These are phyloP conservation scores for Drosophila leonis DNA, from an alignment of 2,888 invertebrate genomes.

Conservation along the genomic window DNA sequence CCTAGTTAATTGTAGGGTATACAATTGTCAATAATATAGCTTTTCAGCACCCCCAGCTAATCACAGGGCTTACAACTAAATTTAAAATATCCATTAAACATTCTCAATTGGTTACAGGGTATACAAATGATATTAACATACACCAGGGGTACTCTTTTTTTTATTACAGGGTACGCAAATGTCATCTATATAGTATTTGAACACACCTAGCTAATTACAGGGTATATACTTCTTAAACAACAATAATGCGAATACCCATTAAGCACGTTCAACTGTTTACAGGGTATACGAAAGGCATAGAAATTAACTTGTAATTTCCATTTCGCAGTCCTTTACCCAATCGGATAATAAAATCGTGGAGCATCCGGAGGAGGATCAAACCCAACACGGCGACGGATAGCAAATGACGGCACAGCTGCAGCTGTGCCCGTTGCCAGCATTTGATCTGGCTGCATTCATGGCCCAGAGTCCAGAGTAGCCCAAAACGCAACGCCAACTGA, in stretches of 20 bases:
- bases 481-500: background rate
- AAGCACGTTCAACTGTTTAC: background rate
- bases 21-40: too few species aligned
- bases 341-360: conserved; percentile 44
- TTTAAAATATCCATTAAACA: background rate
- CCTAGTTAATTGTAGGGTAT: too few species aligned
- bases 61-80: too few species aligned
- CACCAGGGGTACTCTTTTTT: background rate
- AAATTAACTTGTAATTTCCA: background rate
- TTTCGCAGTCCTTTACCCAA: conserved; percentile 12
- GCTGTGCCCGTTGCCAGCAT: conserved; percentile 39
- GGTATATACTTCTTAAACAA: background rate
- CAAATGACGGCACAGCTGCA: conserved; percentile 11
- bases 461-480: conserved; percentile 1
- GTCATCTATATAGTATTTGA: too few species aligned
- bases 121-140: background rate
- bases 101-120: background rate
- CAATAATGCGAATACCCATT: background rate
- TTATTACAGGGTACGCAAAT: too few species aligned
- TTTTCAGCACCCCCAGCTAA: too few species aligned
- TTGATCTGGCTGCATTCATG: background rate
- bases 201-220: background rate
- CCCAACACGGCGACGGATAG: conserved; percentile 79
- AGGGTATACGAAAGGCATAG: background rate
- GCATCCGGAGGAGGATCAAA: conserved; percentile 76